Evolutionary conservation across 2,888 invertebrate genomes (phyloP).

Genomic region (Epistrophella euchroma): DNA sequence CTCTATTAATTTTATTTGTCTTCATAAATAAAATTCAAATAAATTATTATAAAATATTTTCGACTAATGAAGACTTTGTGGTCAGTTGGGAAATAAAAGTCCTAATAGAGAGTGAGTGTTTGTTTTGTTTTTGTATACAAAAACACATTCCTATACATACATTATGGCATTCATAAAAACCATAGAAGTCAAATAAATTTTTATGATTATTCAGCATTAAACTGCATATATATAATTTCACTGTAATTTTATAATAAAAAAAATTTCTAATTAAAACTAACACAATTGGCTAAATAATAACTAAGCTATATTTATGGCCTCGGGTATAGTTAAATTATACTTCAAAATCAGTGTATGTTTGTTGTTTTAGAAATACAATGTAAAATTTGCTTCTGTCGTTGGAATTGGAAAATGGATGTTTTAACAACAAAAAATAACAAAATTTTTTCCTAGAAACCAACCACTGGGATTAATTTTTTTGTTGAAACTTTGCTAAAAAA

Average conservation of each 20-base stretch:
- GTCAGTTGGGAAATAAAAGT: constrained; percentile 3
- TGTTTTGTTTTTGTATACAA: neutral
- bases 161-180: neutral
- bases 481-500: too few relatives aligned
- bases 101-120: neutral
- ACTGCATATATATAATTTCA: neutral
- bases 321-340: neutral
- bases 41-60: constrained; percentile 20
- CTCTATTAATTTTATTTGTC: constrained; percentile 20
- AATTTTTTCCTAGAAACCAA: too few relatives aligned
- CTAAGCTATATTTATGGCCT: too few relatives aligned
- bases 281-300: neutral
- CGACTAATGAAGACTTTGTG: constrained; percentile 24
- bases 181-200: neutral
- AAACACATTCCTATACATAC: neutral
- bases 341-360: neutral
- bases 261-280: neutral
- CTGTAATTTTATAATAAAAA: neutral
- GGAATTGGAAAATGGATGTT: too few relatives aligned
- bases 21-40: constrained; percentile 31
- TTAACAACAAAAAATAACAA: too few relatives aligned
- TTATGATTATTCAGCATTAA: neutral
- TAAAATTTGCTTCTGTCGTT: too few relatives aligned
- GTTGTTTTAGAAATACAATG: too few relatives aligned
- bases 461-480: too few relatives aligned